These are phyloP conservation scores for Hypothenemus hampei DNA, from an alignment of 1,140 invertebrate species.

Conservation along the genomic window DNA sequence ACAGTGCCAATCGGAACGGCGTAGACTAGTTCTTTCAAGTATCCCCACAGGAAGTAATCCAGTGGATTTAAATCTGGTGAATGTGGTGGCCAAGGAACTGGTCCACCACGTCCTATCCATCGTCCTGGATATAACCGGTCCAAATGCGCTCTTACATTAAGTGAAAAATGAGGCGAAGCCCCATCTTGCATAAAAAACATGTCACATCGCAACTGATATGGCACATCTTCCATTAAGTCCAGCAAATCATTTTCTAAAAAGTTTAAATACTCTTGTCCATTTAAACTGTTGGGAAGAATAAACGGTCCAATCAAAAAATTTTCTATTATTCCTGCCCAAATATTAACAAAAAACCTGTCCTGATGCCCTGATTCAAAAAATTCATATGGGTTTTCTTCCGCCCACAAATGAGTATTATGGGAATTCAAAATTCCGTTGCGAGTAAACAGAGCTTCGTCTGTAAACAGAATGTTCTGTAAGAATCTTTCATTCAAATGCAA, in stretches of 20 bases:
- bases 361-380: slow-evolving; percentile 37
- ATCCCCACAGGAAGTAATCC: too few relatives aligned
- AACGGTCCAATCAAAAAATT: slow-evolving; percentile 40
- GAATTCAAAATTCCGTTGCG: slow-evolving; percentile 40
- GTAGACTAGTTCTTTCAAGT: too few relatives aligned
- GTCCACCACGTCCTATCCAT: too few relatives aligned
- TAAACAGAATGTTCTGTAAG: slow-evolving; percentile 43
- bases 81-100: too few relatives aligned
- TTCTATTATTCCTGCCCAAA: slow-evolving; percentile 38
- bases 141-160: too few relatives aligned
- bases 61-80: too few relatives aligned
- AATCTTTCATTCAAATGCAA: too few relatives aligned
- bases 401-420: slow-evolving; percentile 43
- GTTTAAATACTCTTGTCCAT: slow-evolving; percentile 35
- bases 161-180: slow-evolving; percentile 35
- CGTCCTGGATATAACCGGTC: too few relatives aligned
- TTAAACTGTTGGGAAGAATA: slow-evolving; percentile 37
- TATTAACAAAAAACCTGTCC: slow-evolving; percentile 36
- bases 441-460: slow-evolving; percentile 41
- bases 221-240: slow-evolving; percentile 32
- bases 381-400: slow-evolving; percentile 41
- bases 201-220: slow-evolving; percentile 24
- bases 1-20: too few relatives aligned
- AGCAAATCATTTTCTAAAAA: slow-evolving; percentile 35
- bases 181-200: slow-evolving; percentile 41